Evolutionary conservation across 2,888 invertebrate genomes (phyloP), one percentile per base, ranked within the genome.

Genomic region (Suillia variegata): DNA sequence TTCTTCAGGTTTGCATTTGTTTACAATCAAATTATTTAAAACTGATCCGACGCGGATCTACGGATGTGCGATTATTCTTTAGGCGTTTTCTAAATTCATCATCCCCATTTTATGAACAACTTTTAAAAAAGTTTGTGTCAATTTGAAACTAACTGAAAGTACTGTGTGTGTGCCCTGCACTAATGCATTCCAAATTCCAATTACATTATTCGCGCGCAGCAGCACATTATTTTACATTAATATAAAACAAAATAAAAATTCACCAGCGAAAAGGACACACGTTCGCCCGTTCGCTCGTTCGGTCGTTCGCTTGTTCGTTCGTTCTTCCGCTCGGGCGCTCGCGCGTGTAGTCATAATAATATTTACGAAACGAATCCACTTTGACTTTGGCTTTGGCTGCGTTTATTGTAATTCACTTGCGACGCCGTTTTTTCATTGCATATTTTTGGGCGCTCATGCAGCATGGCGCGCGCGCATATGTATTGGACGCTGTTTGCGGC

Each of bases 151-250:
- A n/a, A n/a, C n/a, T n/a, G n/a, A n/a, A n/a, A n/a, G n/a, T n/a
- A n/a, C n/a, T n/a, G n/a, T n/a, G n/a, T 4, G n/a, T 13, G 38
- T 8, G n/a, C 38, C 18, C 45, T 13, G 8, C 20, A 18, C 18
- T 45, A 45, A 45, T 45, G 45, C 45, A 45, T 45, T 45, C 17
- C 45, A 20, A 45, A 45, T 45, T 18, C 45, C 45, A 45, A 45
- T 45, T 45, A 18, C 20, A 45, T 45, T 45, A 45, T 5, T n/a
- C n/a, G n/a, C n/a, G n/a, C n/a, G n/a, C n/a, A 20, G 18, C 17
- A 20, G 3, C 18, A 45, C 45, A 45, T 45, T 45, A 45, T 17
- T 45, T 45, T 45, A 20, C 45, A 45, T 45, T 38, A 13, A 38
- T 38, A 12, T 38, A 13, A 38, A 13, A n/a, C 10, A 38, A 8